Evolutionary conservation across 2,797 vertebrate species (phyloP), one percentile per base, ranked within the genome.

Genomic region (Tokudaia tokunoshimensis): DNA sequence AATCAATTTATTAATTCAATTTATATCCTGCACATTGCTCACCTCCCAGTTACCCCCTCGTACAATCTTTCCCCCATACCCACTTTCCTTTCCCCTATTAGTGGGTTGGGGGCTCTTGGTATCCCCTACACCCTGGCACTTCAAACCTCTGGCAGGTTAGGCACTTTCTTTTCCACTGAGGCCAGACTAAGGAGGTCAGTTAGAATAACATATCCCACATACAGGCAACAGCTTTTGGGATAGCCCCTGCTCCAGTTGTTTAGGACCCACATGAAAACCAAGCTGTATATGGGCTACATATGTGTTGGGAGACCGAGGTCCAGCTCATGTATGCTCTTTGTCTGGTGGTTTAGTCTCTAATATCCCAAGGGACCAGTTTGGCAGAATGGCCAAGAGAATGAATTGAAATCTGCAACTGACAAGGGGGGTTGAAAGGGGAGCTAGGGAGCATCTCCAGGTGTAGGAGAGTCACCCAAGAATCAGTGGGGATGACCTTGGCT

Each of bases 91-190:
- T 37, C n/a, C 7, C 17, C 67, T n/a, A 34, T 72, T 19, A 20
- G 67, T 20, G 8, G 17, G 17, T 72, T 19, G 8, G n/a, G 6
- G 2, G 0, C 17, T n/a, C n/a, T 10, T n/a, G 14, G 14, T 17
- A 67, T 67, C 31, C 14, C 2, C 31, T 34, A 34, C 0, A 37
- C 7, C 7, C 3, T 37, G 70, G 70, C 17, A 37, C n/a, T 72
- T 72, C 70, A 37, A 37, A 7, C 10, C 8, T 67, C 14, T 67
- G 65, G 31, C 31, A 67, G 31, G 31, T 34, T 34, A 34, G 6
- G 31, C 14, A 67, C 15, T 72, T 72, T 8, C 70, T 72, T 20
- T 37, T 17, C n/a, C n/a, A 10, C 70, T 37, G 70, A 37, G n/a
- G 17, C 70, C 70, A 72, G 70, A n/a, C n/a, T 20, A 37, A n/a